phyloP scores from a whole-genome alignment of 2,113 vertebrate genomes.

The Coreoperca whiteheadi region DNA sequence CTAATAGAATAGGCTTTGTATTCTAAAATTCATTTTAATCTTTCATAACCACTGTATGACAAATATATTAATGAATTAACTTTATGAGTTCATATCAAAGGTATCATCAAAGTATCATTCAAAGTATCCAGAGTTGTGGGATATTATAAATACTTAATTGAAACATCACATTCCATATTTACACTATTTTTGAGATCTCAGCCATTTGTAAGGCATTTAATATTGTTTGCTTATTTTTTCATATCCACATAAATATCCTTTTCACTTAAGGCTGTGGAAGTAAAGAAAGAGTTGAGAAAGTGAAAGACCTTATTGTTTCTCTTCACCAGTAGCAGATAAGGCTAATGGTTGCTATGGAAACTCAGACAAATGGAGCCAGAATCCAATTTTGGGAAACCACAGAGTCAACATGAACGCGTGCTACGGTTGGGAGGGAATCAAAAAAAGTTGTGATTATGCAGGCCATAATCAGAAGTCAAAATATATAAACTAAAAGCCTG shows the following conservation, averaged over 20 bases:
- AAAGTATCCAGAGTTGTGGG: neutral
- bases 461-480: conserved; percentile 88
- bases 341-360: conserved; percentile 91
- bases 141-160: neutral
- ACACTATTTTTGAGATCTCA: neutral
- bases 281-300: conserved; percentile 70
- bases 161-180: neutral
- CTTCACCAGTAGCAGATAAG: conserved; percentile 93
- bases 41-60: neutral
- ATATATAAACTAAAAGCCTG: conserved; percentile 89
- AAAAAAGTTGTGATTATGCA: conserved; percentile 89
- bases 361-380: conserved; percentile 92
- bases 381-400: conserved; percentile 96
- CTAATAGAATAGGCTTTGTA: neutral
- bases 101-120: too few relatives aligned
- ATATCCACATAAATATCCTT: conserved; percentile 49
- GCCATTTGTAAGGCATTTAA: neutral
- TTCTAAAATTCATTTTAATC: neutral
- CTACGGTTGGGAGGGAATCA: conserved; percentile 82
- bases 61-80: neutral
- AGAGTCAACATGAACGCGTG: conserved; percentile 96
- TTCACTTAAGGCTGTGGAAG: conserved; percentile 77
- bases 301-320: conserved; percentile 92
- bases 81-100: neutral
- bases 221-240: conserved; percentile 22